Evolutionary conservation across 64 coral and sea anemone genomes (phyloP).

Genomic region (Porites australiensis): DNA sequence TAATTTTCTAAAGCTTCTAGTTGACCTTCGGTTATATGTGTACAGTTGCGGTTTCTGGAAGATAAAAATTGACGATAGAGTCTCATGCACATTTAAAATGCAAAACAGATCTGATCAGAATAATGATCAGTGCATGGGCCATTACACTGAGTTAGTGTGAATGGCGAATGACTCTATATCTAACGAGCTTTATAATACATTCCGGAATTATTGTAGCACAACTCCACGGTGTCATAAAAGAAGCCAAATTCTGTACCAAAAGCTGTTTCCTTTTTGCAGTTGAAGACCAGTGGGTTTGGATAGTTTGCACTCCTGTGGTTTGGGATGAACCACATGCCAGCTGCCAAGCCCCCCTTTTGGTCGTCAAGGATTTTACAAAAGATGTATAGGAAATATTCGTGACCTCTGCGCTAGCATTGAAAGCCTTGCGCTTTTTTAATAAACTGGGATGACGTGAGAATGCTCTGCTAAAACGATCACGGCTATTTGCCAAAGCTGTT

Average conservation of each 20-base stretch:
- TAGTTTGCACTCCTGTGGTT: not conserved
- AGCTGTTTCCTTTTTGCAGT: not conserved
- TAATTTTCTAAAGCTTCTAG: constrained; percentile 1
- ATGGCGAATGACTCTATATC: too few relatives aligned
- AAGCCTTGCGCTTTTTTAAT: not conserved
- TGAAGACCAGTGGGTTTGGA: not conserved
- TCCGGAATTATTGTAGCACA: not conserved
- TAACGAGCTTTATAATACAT: too few relatives aligned
- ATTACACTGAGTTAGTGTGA: too few relatives aligned
- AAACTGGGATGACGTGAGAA: not conserved
- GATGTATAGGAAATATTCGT: constrained; percentile 16
- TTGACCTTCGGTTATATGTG: not conserved
- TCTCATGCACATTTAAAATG: not conserved
- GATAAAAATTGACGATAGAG: not conserved
- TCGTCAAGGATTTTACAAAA: not conserved
- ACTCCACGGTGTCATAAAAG: not conserved
- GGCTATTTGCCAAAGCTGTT: not conserved
- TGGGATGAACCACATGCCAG: not conserved
- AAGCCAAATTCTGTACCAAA: not conserved
- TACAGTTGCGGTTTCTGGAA: not conserved
- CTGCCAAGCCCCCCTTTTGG: not conserved
- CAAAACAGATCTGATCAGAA: not conserved
- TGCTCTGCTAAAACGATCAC: constrained; percentile 2
- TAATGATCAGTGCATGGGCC: too few relatives aligned
- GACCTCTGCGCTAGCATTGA: constrained; percentile 16